These are phyloP conservation scores for Chorisops tibialis DNA, from an alignment of 2,888 invertebrate species.

Conservation along the genomic window DNA sequence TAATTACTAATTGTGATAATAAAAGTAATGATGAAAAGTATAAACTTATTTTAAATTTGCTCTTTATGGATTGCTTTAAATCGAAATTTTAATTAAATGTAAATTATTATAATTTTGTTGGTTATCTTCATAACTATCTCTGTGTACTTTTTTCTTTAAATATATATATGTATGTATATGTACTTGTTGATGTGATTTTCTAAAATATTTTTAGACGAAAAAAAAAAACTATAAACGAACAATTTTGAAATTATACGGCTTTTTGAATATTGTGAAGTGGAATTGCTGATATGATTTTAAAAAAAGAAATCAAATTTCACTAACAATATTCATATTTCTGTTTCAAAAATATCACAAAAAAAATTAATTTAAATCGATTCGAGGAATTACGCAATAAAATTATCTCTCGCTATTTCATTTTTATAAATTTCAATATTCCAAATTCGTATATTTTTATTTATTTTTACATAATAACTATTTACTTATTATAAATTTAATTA, in stretches of 20 bases:
- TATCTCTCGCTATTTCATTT: neutral
- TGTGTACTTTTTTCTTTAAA: conserved; percentile 30
- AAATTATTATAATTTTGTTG: conserved; percentile 21
- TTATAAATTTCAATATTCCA: neutral
- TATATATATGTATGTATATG: conserved; percentile 28
- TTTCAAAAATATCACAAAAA: neutral
- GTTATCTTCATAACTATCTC: conserved; percentile 29
- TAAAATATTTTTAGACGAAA: conserved; percentile 15
- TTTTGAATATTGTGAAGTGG: neutral
- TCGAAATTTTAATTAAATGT: conserved; percentile 12
- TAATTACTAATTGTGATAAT: no score
- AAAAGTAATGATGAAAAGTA: no score
- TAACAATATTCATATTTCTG: neutral
- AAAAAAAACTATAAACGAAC: neutral
- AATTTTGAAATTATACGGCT: neutral
- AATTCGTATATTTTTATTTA: neutral
- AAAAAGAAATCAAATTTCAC: neutral
- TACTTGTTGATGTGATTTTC: conserved; percentile 32
- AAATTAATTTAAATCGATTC: neutral
- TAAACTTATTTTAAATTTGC: conserved; percentile 20
- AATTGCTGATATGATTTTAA: neutral
- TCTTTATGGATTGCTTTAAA: conserved; percentile 30
- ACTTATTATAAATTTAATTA: conserved; percentile 31
- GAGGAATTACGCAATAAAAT: neutral
- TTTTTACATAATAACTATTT: conserved; percentile 15